Base-by-base conservation (phyloP, 2,113 vertebrate genomes). In the Potamarius usumacintae region DNA sequence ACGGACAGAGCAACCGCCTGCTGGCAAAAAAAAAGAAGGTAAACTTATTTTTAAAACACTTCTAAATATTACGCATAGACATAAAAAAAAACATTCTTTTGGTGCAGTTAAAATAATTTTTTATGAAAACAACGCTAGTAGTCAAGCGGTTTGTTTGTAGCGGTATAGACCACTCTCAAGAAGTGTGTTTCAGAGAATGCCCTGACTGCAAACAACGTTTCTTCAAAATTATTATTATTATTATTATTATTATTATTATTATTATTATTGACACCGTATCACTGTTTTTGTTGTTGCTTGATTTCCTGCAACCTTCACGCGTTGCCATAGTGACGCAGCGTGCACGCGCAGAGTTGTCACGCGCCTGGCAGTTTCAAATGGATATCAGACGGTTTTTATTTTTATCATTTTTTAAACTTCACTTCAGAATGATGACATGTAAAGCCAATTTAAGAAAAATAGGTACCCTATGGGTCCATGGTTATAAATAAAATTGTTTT, bases 311-410 rank as follows among this genome's bases (percentile, higher is more conserved):
- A 57, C 86, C 5, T 86, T 65, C 69, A 27, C 62, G 30, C 58
- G 90, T 89, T 83, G 67, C 94, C 93, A 94, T 95, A 91, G 95
- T 86, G 80, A 96, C 87, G 76, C 25, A 53, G 50, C 48, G 90
- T 90, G 94, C 91, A 92, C 92, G 93, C 94, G 94, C 93, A 90
- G 60, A 10, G 4, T 15, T 27, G n/a, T 15, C 65, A 30, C 42
- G 65, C 76, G 20, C 50, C 5, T n/a, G 10, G 42, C 48, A 52
- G 22, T 7, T 52, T 15, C 10, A 25, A 48, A 4, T 22, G 17
- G 34, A 69, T 15, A 30, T 11, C 25, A n/a, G 0, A 15, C 65
- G 0, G 65, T 67, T 65, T n/a, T 27, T 4, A 5, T n/a, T 65
- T 52, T 57, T 27, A 1, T 55, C 18, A 7, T 0, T 18, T 42